Conservation (phyloP, 2,888 invertebrate genomes). For the Hecatera dysodea region DNA sequence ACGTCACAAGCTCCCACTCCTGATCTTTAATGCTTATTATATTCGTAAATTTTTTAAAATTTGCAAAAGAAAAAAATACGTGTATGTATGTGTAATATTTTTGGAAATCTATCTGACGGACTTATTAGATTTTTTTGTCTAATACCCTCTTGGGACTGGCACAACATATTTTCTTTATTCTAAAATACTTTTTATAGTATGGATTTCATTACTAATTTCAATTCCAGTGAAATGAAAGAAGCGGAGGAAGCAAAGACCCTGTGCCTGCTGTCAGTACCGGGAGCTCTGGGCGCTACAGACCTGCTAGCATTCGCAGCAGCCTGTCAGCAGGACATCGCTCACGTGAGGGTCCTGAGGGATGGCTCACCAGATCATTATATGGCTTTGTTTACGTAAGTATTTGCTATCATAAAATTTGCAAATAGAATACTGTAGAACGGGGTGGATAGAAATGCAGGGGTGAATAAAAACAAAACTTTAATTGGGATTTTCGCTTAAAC, state of each 20-base stretch:
- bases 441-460: no score
- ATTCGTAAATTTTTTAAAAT: no score
- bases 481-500: no score
- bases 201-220: neutral
- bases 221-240: constrained; percentile 93
- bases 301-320: constrained; percentile 98
- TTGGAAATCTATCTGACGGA: no score
- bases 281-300: constrained; percentile 97
- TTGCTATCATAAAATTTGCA: neutral
- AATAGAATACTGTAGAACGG: no score
- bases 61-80: no score
- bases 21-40: no score
- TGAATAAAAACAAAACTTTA: no score
- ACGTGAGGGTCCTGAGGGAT: constrained; percentile 97
- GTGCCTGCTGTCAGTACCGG: constrained; percentile 97
- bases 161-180: neutral
- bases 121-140: no score
- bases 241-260: constrained; percentile 95
- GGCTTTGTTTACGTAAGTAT: constrained; percentile 95
- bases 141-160: neutral
- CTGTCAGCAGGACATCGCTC: constrained; percentile 96
- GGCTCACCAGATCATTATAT: constrained; percentile 99
- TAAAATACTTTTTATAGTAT: neutral
- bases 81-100: no score
- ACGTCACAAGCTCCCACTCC: no score